Evolutionary conservation across 2,113 vertebrate genomes (phyloP).

Genomic region (Pituophis catenifer): DNA sequence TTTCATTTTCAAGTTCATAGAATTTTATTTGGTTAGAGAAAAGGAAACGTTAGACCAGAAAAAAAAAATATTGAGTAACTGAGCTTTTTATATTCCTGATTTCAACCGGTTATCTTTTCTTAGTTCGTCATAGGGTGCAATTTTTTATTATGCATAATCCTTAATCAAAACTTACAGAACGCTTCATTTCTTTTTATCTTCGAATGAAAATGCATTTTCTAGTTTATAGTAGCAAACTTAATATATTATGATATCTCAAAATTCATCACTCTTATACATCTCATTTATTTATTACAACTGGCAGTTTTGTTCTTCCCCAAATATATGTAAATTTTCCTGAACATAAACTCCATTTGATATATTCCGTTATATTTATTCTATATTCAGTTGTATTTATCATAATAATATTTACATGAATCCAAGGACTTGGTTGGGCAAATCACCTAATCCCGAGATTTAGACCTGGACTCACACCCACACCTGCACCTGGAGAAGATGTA

Average conservation of each 20-base stretch:
- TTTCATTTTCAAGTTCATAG: not conserved
- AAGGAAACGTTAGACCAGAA: not conserved
- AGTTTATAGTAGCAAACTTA: not conserved
- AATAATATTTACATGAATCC: not conserved
- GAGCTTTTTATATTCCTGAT: not conserved
- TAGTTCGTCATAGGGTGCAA: not conserved
- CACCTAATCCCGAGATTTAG: too few relatives aligned
- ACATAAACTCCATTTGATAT: not conserved
- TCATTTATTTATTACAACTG: conserved; percentile 5
- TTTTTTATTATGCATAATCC: conserved; percentile 8
- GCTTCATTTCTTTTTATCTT: not conserved
- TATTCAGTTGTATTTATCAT: not conserved
- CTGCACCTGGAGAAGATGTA: not conserved
- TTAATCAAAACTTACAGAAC: not conserved
- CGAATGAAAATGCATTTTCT: rapidly evolving
- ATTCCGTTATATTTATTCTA: not conserved
- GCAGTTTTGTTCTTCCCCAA: not conserved
- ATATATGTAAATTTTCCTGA: not conserved
- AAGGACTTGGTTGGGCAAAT: not conserved
- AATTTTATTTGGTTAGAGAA: not conserved
- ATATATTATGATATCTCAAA: conserved; percentile 2
- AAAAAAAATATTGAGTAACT: not conserved
- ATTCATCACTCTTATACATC: conserved; percentile 3
- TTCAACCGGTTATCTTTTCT: conserved; percentile 25
- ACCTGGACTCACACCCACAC: too few relatives aligned